These are phyloP conservation scores for Sclerodermus sp. DNA, from an alignment of 2,888 invertebrate species.

Conservation along the genomic window DNA sequence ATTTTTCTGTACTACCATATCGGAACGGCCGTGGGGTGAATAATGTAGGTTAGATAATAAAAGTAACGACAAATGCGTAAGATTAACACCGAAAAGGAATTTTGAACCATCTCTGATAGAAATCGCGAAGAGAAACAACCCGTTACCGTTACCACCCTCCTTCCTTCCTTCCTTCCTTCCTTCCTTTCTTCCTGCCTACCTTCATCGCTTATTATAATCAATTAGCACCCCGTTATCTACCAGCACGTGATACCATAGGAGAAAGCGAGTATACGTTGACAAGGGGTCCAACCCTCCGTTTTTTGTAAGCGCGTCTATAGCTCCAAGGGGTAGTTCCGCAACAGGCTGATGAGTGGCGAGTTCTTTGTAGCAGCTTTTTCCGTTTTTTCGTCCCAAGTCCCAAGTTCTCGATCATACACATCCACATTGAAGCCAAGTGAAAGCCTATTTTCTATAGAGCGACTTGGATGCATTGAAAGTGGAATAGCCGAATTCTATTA, in stretches of 20 bases:
- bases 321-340: conserved; percentile 39
- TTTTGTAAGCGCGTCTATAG: conserved; percentile 36
- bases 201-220: conserved; percentile 52
- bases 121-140: too few relatives aligned
- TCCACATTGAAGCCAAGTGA: not conserved
- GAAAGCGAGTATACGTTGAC: conserved; percentile 4
- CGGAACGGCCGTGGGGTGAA: too few relatives aligned
- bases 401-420: not conserved
- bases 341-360: conserved; percentile 55
- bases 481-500: too few relatives aligned
- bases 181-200: conserved; percentile 30
- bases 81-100: too few relatives aligned
- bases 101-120: too few relatives aligned
- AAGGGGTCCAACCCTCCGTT: conserved; percentile 48
- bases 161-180: conserved; percentile 13
- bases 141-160: too few relatives aligned
- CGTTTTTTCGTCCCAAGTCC: conserved; percentile 10
- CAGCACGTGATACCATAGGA: conserved; percentile 41
- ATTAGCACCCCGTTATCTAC: conserved; percentile 53
- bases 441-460: too few relatives aligned
- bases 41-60: too few relatives aligned
- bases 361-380: conserved; percentile 29
- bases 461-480: too few relatives aligned
- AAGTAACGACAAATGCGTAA: too few relatives aligned
- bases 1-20: too few relatives aligned